phyloP scores from a whole-genome alignment of 2,797 vertebrate genomes.

The Pitangus sulphuratus region DNA sequence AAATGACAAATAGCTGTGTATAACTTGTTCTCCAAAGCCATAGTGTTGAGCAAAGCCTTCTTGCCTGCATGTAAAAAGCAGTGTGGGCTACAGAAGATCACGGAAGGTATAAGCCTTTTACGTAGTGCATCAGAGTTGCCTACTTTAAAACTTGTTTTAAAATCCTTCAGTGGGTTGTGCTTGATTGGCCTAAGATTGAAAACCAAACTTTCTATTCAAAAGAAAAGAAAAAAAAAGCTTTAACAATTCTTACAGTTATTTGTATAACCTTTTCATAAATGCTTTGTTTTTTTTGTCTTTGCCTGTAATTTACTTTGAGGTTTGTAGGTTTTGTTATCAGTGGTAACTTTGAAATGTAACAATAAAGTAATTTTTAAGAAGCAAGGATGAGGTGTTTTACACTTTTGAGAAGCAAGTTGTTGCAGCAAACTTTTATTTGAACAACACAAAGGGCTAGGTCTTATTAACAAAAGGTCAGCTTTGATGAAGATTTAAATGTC shows the following conservation, averaged over 20 bases:
- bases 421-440: background rate
- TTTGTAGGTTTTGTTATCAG: background rate
- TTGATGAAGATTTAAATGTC: conserved; percentile 42
- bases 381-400: background rate
- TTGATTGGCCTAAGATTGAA: background rate
- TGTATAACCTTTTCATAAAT: conserved; percentile 45
- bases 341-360: conserved; percentile 21
- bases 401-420: conserved; percentile 12
- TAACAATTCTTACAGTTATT: background rate
- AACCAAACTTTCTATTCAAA: background rate
- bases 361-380: conserved; percentile 35
- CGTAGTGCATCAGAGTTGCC: background rate
- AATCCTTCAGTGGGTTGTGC: background rate
- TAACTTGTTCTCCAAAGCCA: background rate
- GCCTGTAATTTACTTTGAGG: conserved; percentile 7
- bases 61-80: background rate
- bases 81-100: background rate
- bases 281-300: background rate
- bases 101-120: background rate
- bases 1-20: background rate
- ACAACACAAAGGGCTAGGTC: background rate
- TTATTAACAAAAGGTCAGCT: conserved; percentile 51
- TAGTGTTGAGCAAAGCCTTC: background rate
- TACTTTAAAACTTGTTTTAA: background rate
- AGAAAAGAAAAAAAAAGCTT: background rate